phyloP scores from a whole-genome alignment of 2,888 invertebrate genomes.

The Odontothrips loti region DNA sequence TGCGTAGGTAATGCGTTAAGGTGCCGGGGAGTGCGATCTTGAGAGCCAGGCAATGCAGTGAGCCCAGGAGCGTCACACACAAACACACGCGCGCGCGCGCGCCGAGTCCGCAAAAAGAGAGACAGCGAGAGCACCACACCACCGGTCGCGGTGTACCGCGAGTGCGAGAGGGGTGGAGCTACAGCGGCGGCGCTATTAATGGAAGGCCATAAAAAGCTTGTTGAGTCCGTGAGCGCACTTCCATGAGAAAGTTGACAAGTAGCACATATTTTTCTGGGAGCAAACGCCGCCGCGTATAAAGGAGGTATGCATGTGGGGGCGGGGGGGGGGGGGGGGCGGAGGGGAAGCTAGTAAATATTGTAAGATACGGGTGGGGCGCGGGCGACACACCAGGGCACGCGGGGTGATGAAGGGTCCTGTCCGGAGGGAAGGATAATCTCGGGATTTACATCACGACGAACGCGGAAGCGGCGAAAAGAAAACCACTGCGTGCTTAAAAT shows the following conservation, averaged over 20 bases:
- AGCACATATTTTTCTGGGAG: slow-evolving; percentile 19
- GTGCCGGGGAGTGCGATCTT: no score
- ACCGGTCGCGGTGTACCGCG: neutral
- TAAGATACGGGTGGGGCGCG: neutral
- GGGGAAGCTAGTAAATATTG: neutral
- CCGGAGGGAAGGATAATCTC: neutral
- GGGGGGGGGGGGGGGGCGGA: neutral
- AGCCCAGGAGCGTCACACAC: no score
- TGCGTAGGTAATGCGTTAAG: no score
- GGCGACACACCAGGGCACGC: no score
- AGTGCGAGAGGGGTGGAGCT: neutral
- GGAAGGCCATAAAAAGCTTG: slow-evolving; percentile 13
- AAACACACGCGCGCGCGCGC: no score
- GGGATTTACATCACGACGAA: no score
- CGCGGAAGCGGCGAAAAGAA: no score
- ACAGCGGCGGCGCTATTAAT: slow-evolving; percentile 6
- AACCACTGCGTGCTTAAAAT: no score
- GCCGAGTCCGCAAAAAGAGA: neutral
- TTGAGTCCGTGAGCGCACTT: neutral
- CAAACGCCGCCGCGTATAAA: neutral
- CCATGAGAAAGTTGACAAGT: slow-evolving; percentile 26
- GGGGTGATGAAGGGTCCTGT: neutral
- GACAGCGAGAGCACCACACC: neutral
- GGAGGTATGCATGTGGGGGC: neutral
- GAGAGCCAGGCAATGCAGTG: no score